Evolutionary conservation across 1,140 invertebrate species (phyloP), one percentile per base, ranked within the genome.

Genomic region (Euura lappo): DNA sequence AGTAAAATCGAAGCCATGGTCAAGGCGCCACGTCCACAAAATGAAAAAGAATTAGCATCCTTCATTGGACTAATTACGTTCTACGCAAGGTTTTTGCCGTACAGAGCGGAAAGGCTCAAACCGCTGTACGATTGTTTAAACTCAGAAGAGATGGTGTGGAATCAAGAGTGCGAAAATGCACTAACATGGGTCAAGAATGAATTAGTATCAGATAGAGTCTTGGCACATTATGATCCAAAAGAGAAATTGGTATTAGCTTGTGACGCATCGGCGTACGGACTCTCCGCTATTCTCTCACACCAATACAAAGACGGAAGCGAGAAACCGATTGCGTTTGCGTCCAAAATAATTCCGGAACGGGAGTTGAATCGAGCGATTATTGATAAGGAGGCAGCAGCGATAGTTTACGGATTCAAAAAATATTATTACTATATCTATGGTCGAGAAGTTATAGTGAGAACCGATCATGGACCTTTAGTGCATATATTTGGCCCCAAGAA

Each of bases 371-470:
- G 90, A 71, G 74, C 85, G n/a, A 85, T 88, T 75, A 85, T 89
- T 43, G 88, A 92, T 65, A 89, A 85, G 75, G 89, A 92, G 82
- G 87, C 85, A 7, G 76, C 90, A n/a, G 83, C 85, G 3, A 84
- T 92, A 8, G 73, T 90, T 1, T 91, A 83, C 79, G 86, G 84
- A 7, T 82, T 91, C 4, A 84, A 84, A 69, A 88, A 88, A 78
- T 91, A 91, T 78, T 81, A 90, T 47, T 76, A 88, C 60, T 92
- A 88, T 78, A 70, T 92, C 4, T 85, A 81, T 77, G 90, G 90
- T 13, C 71, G 83, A 43, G 68, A 79, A 45, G 91, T 91, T 79
- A 78, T 77, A 5, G 69, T 90, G 7, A 71, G 78, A 44, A 89
- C 86, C 0, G 89, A 90, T 73, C 87, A 90, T 74, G 81, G 86